These are phyloP conservation scores for Eupsilia transversa DNA, from an alignment of 2,888 invertebrate species.

Conservation along the genomic window DNA sequence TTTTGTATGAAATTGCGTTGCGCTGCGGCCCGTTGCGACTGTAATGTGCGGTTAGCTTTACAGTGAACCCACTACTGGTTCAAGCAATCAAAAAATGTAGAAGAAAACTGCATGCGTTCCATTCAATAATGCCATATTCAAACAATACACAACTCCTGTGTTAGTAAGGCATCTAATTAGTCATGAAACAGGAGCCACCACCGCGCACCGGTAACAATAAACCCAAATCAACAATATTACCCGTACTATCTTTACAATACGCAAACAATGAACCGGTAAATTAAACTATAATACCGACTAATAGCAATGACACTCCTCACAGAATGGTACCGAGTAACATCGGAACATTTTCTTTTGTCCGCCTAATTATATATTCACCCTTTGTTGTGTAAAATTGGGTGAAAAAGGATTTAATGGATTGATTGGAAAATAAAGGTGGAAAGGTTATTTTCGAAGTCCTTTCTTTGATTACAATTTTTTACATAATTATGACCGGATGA, in stretches of 20 bases:
- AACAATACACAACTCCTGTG: neutral
- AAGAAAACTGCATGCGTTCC: neutral
- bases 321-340: conserved; percentile 41
- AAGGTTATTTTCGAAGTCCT: neutral
- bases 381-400: conserved; percentile 31
- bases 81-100: neutral
- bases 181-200: neutral
- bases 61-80: neutral
- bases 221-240: conserved; percentile 33
- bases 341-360: conserved; percentile 55
- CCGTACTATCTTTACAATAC: conserved; percentile 33
- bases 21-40: neutral
- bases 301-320: conserved; percentile 49
- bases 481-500: too few species aligned
- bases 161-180: conserved; percentile 21
- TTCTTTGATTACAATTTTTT: neutral
- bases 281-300: conserved; percentile 53
- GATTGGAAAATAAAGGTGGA: conserved; percentile 29
- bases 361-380: conserved; percentile 51
- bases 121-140: neutral
- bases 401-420: conserved; percentile 41
- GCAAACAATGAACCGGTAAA: conserved; percentile 48
- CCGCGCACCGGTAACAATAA: conserved; percentile 40
- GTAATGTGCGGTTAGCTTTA: neutral
- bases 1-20: neutral